Evolutionary conservation across 1,140 invertebrate genomes (phyloP), one percentile per base, ranked within the genome.

Genomic region (Theocolax elegans): DNA sequence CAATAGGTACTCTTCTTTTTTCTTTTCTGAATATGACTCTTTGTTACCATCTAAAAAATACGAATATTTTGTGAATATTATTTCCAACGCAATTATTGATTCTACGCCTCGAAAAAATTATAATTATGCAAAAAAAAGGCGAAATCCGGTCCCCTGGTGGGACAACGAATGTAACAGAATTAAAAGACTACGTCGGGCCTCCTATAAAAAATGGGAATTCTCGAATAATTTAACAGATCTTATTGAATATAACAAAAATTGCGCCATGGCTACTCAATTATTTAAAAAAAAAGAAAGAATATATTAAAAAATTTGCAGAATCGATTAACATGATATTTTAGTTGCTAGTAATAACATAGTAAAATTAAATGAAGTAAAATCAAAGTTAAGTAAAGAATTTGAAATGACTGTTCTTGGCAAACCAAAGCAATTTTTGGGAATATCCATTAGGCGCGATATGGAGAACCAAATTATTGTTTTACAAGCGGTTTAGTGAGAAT

Each of bases 161-260:
- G 31, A 35, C 31, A 6, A 4, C 4, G 31, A 35, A 35, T 35
- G 31, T 35, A 35, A 35, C 10, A 35, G 10, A 35, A 35, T 35
- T 6, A 35, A 35, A 35, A 44, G 40, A 44, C 13, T 44, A 15
- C 40, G 40, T 15, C 3, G 3, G 9, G 40, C 40, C 3, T 10
- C 40, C 3, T 44, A 9, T n/a, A 27, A 42, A 8, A 66, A 73
- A 12, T 35, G 54, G 10, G 6, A 44, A 15, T 3, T 15, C 13
- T 15, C 40, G 3, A 3, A 6, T 15, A 15, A 44, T 10, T 10
- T 35, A 6, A 10, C 31, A 35, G 31, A 35, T 35, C 31, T 35
- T 35, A 72, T 75, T 25, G 13, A 53, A 15, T 75, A 71, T 40
- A 75, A 75, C 12, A 68, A 51, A 59, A n/a, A 21, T 13, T 19